Evolutionary conservation across 2,888 invertebrate species (phyloP).

Genomic region (Ceriagrion tenellum): DNA sequence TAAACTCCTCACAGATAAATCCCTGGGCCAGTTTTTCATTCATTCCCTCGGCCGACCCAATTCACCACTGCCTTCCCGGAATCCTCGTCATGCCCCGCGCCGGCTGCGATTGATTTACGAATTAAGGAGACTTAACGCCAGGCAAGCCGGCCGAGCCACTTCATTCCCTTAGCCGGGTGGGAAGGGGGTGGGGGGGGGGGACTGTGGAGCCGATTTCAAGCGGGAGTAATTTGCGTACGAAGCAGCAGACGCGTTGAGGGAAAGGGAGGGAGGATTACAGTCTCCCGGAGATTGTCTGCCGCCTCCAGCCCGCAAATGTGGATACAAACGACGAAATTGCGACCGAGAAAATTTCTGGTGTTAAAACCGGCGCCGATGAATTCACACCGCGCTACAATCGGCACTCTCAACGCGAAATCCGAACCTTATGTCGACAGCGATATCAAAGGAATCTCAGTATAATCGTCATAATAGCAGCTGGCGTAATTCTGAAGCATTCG

Average conservation of each 20-base stretch:
- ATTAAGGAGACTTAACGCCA: neutral
- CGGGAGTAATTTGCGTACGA: neutral
- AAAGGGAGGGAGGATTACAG: neutral
- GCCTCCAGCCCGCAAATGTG: neutral
- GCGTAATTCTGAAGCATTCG: no score
- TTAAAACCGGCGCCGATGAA: neutral
- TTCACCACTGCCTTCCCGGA: neutral
- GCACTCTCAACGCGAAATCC: no score
- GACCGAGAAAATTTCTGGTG: neutral
- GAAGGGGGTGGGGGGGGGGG: no score
- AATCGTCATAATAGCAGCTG: no score
- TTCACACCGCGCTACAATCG: neutral
- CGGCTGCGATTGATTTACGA: neutral
- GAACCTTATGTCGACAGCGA: no score
- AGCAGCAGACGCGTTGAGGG: neutral
- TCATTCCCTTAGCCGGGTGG: neutral
- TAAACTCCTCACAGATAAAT: neutral
- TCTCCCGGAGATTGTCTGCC: neutral
- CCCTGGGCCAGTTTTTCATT: neutral
- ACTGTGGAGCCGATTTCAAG: neutral
- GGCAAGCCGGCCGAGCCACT: neutral
- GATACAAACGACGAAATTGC: neutral
- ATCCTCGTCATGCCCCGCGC: neutral
- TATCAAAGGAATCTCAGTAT: no score
- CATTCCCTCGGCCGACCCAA: conserved; percentile 1